phyloP scores from a whole-genome alignment of 2,797 vertebrate genomes.

The Premnoplex brunnescens region DNA sequence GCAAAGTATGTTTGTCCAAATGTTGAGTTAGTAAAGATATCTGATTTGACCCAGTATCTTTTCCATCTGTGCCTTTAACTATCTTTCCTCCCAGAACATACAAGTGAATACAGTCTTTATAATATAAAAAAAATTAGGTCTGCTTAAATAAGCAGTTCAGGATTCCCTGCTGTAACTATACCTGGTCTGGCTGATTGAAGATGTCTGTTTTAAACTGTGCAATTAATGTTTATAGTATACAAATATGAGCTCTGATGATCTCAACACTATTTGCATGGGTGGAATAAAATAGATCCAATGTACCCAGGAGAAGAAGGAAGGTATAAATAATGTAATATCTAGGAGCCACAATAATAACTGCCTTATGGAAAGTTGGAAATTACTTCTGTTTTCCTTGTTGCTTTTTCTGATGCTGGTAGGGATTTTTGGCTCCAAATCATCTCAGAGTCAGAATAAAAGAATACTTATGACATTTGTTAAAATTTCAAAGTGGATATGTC shows the following conservation, averaged over 20 bases:
- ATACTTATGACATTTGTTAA: not conserved
- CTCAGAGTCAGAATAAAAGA: not conserved
- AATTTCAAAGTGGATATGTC: not conserved
- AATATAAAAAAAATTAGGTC: not conserved
- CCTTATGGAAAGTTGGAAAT: not conserved
- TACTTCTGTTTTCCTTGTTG: not conserved
- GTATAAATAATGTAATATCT: not conserved
- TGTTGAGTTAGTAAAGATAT: conserved; percentile 24
- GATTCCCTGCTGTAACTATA: not conserved
- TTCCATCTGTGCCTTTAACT: conserved; percentile 1
- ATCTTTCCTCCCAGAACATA: not conserved
- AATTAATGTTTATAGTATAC: not conserved
- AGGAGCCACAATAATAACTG: not conserved
- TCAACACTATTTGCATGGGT: not conserved
- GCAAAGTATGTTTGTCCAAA: conserved; percentile 25
- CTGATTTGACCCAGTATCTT: conserved; percentile 16
- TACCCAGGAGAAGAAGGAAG: not conserved
- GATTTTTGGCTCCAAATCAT: not conserved
- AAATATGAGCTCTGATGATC: not conserved
- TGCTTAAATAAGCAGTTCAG: not conserved
- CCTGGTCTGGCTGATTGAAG: not conserved
- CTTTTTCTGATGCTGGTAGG: not conserved
- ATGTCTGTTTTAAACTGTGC: not conserved
- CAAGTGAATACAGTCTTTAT: not conserved
- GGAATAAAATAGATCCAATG: not conserved